Evolutionary conservation across 2,888 invertebrate genomes (phyloP).

Genomic region (Theretra japonica): DNA sequence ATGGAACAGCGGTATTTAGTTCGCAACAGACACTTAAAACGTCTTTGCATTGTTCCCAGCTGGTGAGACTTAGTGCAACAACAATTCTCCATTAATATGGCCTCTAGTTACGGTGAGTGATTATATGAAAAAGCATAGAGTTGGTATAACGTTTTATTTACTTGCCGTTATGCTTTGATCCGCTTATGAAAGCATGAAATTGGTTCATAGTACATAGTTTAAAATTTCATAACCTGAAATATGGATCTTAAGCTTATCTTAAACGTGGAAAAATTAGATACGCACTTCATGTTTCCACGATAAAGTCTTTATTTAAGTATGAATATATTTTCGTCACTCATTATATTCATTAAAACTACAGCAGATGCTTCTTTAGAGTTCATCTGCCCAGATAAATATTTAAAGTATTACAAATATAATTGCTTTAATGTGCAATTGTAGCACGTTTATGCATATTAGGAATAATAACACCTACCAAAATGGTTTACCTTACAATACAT

Average conservation of each 20-base stretch:
- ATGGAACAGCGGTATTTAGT: conserved; percentile 10
- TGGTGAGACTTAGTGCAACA: conserved; percentile 43
- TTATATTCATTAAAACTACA: too few species aligned
- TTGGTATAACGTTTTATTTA: conserved; percentile 26
- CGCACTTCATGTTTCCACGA: too few species aligned
- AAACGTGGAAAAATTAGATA: too few species aligned
- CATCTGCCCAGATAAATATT: too few species aligned
- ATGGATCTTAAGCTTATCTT: background rate
- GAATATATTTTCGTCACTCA: too few species aligned
- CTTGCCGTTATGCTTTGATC: conserved; percentile 25
- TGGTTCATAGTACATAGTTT: background rate
- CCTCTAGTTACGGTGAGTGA: conserved; percentile 35
- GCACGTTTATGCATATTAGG: too few species aligned
- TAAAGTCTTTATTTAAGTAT: too few species aligned
- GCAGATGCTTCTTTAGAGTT: too few species aligned
- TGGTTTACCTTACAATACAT: too few species aligned
- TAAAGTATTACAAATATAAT: too few species aligned
- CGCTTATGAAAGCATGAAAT: conserved; percentile 25
- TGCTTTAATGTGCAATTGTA: too few species aligned
- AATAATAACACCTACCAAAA: too few species aligned
- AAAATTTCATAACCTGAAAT: background rate
- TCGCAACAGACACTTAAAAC: conserved; percentile 11
- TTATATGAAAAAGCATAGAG: conserved; percentile 60
- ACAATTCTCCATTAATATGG: conserved; percentile 53
- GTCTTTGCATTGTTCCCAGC: conserved; percentile 18